Evolutionary conservation across 2,113 vertebrate species (phyloP), one percentile per base, ranked within the genome.

Genomic region (Melanotaenia duboulayi): DNA sequence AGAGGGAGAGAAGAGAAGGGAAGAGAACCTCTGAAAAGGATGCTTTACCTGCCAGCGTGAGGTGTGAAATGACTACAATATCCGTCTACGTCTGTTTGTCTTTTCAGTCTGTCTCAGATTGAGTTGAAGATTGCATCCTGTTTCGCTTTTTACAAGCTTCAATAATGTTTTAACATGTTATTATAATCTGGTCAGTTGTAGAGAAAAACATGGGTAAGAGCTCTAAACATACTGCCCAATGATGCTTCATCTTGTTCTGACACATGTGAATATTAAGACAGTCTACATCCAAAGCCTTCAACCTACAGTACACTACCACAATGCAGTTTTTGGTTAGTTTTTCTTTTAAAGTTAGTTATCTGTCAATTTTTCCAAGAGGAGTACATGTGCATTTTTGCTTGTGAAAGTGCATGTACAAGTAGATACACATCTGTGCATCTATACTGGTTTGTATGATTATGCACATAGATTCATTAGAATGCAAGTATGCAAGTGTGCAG

Each of bases 401-500:
- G 39, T 65, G 32, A 50, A 52, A 28, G 50, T 54, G 40, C 57
- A 50, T 44, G n/a, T 46, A 40, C 40, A 55, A 25, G 24, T 13
- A 50, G 48, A 25, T 35, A 39, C 56, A 58, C 60, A 37, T 65
- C 19, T 77, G 48, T 59, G 46, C 49, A 65, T 74, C 52, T 70
- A 32, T 56, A 52, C 56, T 67, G 78, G 78, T 86, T 82, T 83
- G 61, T 68, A 81, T 82, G 76, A 85, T 88, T 81, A 83, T 89
- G 79, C 82, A 65, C 71, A 78, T 64, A 28, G 54, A 76, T 78
- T 84, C 89, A 93, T 94, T 93, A 92, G 89, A 87, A 93, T 92
- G 91, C 89, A 90, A 85, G 91, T 88, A 87, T 93, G 91, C 90
- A 91, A 91, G 90, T 86, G 71, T 86, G 81, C 67, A 73, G 84